phyloP scores from a whole-genome alignment of 2,888 invertebrate genomes.

The Leptopilina drosophilae region DNA sequence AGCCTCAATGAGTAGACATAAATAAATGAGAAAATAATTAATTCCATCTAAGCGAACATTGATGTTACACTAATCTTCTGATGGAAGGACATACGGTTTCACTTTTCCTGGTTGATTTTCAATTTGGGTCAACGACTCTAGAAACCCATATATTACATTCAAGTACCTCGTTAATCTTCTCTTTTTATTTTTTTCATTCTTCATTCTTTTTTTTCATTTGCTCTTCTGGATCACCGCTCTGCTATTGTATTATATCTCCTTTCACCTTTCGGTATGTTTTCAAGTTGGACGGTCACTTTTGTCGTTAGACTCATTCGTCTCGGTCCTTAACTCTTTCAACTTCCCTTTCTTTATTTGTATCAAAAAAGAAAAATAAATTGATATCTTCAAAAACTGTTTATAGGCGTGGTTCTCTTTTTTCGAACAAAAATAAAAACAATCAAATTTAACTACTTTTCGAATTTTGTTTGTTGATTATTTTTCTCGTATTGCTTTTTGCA shows the following conservation, averaged over 20 bases:
- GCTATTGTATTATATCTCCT: conserved; percentile 10
- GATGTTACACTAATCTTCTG: conserved; percentile 14
- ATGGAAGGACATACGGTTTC: conserved; percentile 4
- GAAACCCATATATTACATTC: conserved; percentile 12
- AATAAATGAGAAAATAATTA: conserved; percentile 36
- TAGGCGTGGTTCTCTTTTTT: conserved; percentile 16
- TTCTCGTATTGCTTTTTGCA: no score
- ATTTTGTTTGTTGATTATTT: not conserved
- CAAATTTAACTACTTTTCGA: not conserved
- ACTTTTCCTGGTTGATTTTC: conserved; percentile 24
- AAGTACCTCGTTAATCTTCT: conserved; percentile 34
- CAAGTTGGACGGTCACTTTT: conserved; percentile 13
- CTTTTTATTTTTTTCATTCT: no score
- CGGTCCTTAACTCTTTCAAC: conserved; percentile 16
- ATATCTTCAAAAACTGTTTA: not conserved
- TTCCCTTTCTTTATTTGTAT: not conserved
- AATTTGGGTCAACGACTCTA: conserved; percentile 31
- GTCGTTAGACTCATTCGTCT: conserved; percentile 23
- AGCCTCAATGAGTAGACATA: conserved; percentile 19
- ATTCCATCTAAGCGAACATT: conserved; percentile 9
- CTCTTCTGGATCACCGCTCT: conserved; percentile 25
- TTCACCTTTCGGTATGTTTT: conserved; percentile 20
- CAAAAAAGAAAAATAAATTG: not conserved
- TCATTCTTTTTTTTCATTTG: conserved; percentile 7
- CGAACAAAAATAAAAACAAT: not conserved